Percentiles rank a stretch among this genome's conserved stretches.
Evolutionary conservation across 1,140 invertebrate species (phyloP).

Genomic region (Calosoma granatense): DNA sequence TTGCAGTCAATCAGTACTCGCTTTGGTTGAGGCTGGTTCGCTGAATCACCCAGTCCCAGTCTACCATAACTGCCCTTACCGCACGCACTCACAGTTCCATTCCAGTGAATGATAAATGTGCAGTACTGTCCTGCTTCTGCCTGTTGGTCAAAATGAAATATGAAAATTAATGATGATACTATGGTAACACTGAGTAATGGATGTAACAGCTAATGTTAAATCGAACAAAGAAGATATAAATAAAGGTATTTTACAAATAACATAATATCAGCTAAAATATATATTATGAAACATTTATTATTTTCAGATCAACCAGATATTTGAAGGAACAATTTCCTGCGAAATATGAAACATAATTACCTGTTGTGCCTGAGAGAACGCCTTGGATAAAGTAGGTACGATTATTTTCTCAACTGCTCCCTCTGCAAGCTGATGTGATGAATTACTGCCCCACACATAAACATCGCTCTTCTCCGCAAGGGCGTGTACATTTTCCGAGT

Average conservation of each 20-base stretch:
- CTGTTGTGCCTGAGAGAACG: conserved; percentile 47
- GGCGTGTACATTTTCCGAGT: conserved; percentile 15
- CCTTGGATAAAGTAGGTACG: conserved; percentile 43
- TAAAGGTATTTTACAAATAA: too few relatives aligned
- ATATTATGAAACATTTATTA: too few relatives aligned
- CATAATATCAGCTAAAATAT: too few relatives aligned
- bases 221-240: too few relatives aligned
- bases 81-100: conserved; percentile 76
- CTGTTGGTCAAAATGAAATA: conserved; percentile 29
- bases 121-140: conserved; percentile 58
- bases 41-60: conserved; percentile 84
- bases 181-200: too few relatives aligned
- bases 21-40: conserved; percentile 87
- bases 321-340: too few relatives aligned
- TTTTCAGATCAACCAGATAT: too few relatives aligned
- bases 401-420: conserved; percentile 50
- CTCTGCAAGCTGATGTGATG: conserved; percentile 54
- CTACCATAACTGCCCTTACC: conserved; percentile 91
- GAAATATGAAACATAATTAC: too few relatives aligned
- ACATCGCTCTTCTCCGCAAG: conserved; percentile 36
- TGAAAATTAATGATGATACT: too few relatives aligned
- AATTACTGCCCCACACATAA: conserved; percentile 61
- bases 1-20: conserved; percentile 42
- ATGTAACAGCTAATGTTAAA: too few relatives aligned
- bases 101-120: conserved; percentile 50